These are phyloP conservation scores for Philereme transversata DNA, from an alignment of 2,888 invertebrate species.

Conservation along the genomic window DNA sequence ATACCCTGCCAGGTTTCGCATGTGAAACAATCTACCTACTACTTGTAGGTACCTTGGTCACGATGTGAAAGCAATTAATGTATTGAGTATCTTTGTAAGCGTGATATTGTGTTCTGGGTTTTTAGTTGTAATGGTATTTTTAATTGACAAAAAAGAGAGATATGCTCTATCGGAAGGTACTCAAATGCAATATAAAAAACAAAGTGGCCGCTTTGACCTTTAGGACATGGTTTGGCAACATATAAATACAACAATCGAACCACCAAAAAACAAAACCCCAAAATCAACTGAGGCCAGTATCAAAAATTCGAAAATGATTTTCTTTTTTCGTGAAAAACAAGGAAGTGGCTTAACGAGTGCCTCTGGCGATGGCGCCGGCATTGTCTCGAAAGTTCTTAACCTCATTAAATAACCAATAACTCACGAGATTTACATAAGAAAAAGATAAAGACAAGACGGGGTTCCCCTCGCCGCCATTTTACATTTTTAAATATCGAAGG, in stretches of 20 bases:
- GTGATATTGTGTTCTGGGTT: too few relatives aligned
- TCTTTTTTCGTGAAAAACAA: conserved; percentile 49
- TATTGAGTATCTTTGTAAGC: too few relatives aligned
- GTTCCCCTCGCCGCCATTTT: conserved; percentile 69
- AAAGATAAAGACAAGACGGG: conserved; percentile 82
- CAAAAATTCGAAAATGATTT: conserved; percentile 36
- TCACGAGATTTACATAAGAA: conserved; percentile 78
- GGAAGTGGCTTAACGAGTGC: conserved; percentile 58
- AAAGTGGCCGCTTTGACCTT: too few relatives aligned
- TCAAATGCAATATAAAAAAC: too few relatives aligned
- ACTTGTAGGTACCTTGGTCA: too few relatives aligned
- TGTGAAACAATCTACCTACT: too few relatives aligned
- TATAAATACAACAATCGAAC: conserved; percentile 17
- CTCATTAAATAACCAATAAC: conserved; percentile 73
- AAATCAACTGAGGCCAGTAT: conserved; percentile 41
- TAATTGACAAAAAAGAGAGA: too few relatives aligned
- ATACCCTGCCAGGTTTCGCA: too few relatives aligned
- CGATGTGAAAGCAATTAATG: too few relatives aligned
- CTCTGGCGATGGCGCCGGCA: conserved; percentile 55
- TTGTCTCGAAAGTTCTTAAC: conserved; percentile 75
- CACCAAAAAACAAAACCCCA: conserved; percentile 36
- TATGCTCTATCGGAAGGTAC: too few relatives aligned
- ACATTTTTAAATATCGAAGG: conserved; percentile 72
- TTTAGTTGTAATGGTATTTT: too few relatives aligned
- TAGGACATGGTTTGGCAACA: too few relatives aligned